phyloP scores from a whole-genome alignment of 2,113 vertebrate genomes.

The Takifugu flavidus region DNA sequence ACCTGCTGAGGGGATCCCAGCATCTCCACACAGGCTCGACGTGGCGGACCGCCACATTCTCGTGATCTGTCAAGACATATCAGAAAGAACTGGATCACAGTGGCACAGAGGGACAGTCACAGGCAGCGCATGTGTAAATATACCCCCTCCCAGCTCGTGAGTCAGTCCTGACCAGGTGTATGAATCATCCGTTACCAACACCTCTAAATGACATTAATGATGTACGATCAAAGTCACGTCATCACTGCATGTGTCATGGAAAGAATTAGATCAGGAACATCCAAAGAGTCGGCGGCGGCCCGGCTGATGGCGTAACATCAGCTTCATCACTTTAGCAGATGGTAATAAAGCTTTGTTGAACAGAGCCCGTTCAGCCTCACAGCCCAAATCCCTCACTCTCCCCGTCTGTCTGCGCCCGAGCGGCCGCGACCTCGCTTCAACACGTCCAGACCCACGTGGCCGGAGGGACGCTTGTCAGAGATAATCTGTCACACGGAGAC shows the following conservation, averaged over 20 bases:
- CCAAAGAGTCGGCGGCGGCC: slow-evolving; percentile 9
- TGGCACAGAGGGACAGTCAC: no score
- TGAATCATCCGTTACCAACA: slow-evolving; percentile 27
- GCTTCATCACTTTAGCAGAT: slow-evolving; percentile 47
- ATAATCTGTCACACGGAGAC: slow-evolving; percentile 10
- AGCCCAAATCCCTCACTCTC: slow-evolving; percentile 37
- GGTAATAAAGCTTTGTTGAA: slow-evolving; percentile 41
- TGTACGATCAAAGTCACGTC: background rate
- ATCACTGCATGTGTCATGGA: background rate
- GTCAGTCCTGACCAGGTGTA: slow-evolving; percentile 20
- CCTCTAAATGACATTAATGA: slow-evolving; percentile 3
- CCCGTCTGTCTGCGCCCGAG: slow-evolving; percentile 16
- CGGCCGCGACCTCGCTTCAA: background rate
- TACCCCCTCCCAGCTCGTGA: slow-evolving; percentile 25
- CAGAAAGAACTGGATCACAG: background rate
- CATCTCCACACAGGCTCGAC: background rate
- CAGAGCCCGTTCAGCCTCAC: slow-evolving; percentile 13
- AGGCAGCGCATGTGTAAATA: background rate
- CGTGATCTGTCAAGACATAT: no score
- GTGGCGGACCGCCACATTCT: no score
- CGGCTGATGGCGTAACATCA: slow-evolving; percentile 13
- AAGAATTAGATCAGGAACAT: background rate
- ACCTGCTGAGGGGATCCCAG: slow-evolving; percentile 8
- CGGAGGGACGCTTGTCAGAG: slow-evolving; percentile 5
- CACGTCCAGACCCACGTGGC: background rate